Evolutionary conservation across 2,888 invertebrate species (phyloP), one percentile per base, ranked within the genome.

Genomic region (Caenorhabditis uteleia): DNA sequence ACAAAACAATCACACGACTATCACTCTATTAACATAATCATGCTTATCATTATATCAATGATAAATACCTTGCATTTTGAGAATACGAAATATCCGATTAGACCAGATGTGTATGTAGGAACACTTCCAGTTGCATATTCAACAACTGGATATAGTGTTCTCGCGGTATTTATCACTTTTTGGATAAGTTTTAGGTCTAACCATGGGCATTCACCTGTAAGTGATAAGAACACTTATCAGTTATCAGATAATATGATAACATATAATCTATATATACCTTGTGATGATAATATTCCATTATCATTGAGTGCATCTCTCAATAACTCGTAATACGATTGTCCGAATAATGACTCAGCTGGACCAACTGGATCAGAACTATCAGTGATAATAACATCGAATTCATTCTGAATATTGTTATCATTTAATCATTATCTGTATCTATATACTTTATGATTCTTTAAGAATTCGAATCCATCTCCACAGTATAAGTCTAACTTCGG

Each of bases 351-450:
- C 54, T 87, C 87, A 0, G 90, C 90, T 27, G 90, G 90, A 87
- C 95, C 97, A 26, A 95, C 88, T 0, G 97, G 97, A 86, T 98
- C 98, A 36, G 95, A 94, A 69, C 95, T 95, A 84, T 98, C 98
- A 0, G 97, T 98, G 54, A 98, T 95, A 70, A 98, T 94, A 39
- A 98, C 92, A 85, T 98, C 98, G 84, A 93, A 98, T 84, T 91
- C 89, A 36, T 76, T 68, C 61, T 69, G 54, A 43, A 58, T 31
- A 34, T 14, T 0, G 3, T 36, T 44, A 23, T 27, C 20, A n/a
- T 16, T 27, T 18, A 31, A 14, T 14, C 36, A 14, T 36, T 42
- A 8, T n/a, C n/a, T 46, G 20, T 18, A 26, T 26, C 10, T 10
- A n/a, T 39, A 21, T 33, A 62, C 72, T 49, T 87, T 87, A 83